phyloP scores from a whole-genome alignment of 2,797 vertebrate species.

The Hemitrygon akajei region DNA sequence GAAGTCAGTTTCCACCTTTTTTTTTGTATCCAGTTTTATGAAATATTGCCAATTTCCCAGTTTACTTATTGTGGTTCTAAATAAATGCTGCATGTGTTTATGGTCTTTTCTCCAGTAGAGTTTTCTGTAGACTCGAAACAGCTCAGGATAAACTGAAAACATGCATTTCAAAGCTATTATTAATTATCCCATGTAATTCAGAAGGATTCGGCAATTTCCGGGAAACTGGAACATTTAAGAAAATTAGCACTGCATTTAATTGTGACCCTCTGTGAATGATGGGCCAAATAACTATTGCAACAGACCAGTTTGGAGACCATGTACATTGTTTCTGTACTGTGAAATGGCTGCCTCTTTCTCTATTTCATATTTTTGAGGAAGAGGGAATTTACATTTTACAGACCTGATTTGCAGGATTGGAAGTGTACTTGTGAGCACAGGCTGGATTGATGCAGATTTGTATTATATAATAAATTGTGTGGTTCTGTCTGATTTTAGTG shows the following conservation, averaged over 20 bases:
- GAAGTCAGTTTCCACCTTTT: not conserved
- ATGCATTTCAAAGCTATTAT: constrained; percentile 21
- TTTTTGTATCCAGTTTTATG: constrained; percentile 30
- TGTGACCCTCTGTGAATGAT: not conserved
- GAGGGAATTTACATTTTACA: not conserved
- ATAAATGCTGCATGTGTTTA: not conserved
- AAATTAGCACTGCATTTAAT: not conserved
- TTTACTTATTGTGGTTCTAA: constrained; percentile 14
- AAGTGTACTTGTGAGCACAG: not conserved
- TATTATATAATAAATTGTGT: not conserved
- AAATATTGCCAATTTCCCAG: constrained; percentile 16
- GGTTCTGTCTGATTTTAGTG: constrained; percentile 16
- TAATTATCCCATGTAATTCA: not conserved
- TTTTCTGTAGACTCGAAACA: constrained; percentile 36
- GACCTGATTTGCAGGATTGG: constrained; percentile 18
- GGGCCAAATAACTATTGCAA: constrained; percentile 23
- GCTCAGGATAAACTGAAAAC: constrained; percentile 35
- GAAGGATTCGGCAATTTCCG: not conserved
- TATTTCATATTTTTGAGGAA: not conserved
- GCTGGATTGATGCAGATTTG: constrained; percentile 29
- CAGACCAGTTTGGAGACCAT: not conserved
- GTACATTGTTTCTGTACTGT: constrained; percentile 24
- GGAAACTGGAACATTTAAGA: not conserved
- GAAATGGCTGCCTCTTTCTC: not conserved
- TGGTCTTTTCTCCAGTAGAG: constrained; percentile 34